Conservation (phyloP, 2,113 vertebrate species). For the Siphamia tubifer region DNA sequence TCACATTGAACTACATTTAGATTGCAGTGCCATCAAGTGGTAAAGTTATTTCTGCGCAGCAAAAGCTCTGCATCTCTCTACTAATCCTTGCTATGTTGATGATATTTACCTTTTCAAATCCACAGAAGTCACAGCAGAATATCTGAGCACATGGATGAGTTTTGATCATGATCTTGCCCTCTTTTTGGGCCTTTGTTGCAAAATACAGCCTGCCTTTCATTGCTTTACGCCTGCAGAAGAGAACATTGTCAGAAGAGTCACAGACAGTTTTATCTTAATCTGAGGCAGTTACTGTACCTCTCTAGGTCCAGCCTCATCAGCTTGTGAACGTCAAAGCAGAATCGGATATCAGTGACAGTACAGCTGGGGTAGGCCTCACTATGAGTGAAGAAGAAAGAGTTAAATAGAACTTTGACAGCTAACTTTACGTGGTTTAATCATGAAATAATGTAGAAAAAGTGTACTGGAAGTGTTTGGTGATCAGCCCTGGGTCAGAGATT, state of each 20-base stretch:
- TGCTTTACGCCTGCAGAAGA: conserved; percentile 86
- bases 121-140: conserved; percentile 90
- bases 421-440: background rate
- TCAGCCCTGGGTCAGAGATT: conserved; percentile 89
- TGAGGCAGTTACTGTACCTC: conserved; percentile 77
- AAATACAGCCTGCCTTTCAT: conserved; percentile 97
- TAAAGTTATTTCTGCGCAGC: conserved; percentile 24
- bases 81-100: background rate
- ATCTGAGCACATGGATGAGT: conserved; percentile 90
- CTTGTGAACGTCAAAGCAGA: conserved; percentile 90
- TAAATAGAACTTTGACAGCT: background rate
- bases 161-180: conserved; percentile 92
- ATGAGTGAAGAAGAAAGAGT: conserved; percentile 27
- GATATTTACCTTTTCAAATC: conserved; percentile 89
- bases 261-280: background rate
- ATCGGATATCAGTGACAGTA: conserved; percentile 90
- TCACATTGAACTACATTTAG: conserved; percentile 29
- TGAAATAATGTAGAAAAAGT: conserved; percentile 43
- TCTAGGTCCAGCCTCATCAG: conserved; percentile 91
- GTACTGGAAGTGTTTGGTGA: conserved; percentile 97
- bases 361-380: conserved; percentile 97
- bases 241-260: conserved; percentile 1
- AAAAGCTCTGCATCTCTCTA: background rate
- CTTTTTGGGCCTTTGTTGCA: conserved; percentile 89
- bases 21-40: conserved; percentile 78